Conservation (phyloP, 2,113 vertebrate genomes). For the Gyps fulvus region DNA sequence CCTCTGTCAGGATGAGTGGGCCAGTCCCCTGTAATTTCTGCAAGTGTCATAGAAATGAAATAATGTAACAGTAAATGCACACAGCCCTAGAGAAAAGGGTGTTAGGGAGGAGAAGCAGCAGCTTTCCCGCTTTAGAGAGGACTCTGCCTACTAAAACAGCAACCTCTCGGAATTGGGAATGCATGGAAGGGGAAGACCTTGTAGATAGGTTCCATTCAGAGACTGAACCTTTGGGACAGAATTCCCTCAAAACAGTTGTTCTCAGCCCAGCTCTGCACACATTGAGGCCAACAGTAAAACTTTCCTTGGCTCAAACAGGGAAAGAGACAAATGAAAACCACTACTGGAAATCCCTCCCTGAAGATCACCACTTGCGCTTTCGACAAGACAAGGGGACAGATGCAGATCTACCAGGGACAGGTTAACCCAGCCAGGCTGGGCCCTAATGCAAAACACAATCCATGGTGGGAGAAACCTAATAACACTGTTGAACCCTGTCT, state of each 20-base stretch:
- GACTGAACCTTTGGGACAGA: not conserved
- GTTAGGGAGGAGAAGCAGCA: not conserved
- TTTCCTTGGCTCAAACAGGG: not conserved
- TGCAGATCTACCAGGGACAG: not conserved
- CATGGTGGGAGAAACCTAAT: not conserved
- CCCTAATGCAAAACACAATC: not conserved
- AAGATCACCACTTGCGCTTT: not conserved
- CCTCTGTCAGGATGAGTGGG: slow-evolving; percentile 92
- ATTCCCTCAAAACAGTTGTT: not conserved
- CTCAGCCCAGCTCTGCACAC: not conserved
- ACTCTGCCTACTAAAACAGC: not conserved
- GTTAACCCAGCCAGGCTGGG: not conserved
- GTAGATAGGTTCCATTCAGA: not conserved
- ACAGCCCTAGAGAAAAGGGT: not conserved
- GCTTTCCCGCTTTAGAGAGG: not conserved
- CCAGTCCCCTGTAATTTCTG: slow-evolving; percentile 92
- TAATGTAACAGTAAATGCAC: not conserved
- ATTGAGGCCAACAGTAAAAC: not conserved
- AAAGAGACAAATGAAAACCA: not conserved
- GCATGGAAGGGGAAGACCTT: not conserved
- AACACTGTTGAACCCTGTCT: not conserved
- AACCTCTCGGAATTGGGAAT: not conserved
- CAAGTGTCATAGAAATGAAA: not conserved
- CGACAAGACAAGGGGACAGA: not conserved
- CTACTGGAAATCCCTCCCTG: not conserved